These are phyloP conservation scores for Blennius ocellaris DNA, from an alignment of 2,113 vertebrate species.

Conservation along the genomic window DNA sequence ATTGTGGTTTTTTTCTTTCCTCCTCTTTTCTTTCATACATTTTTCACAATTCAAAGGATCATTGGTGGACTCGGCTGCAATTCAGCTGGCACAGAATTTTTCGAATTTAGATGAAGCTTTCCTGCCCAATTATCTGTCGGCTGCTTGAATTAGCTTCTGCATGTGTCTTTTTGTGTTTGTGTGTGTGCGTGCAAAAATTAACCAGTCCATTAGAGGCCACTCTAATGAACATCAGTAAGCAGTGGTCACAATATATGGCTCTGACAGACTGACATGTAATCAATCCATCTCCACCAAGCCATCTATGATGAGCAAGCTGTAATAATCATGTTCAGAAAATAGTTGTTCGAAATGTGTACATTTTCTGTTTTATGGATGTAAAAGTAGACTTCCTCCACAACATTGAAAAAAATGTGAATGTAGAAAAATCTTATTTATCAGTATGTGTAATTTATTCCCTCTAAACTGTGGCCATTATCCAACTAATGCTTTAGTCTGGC, in stretches of 20 bases:
- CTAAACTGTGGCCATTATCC: conserved; percentile 13
- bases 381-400: conserved; percentile 1
- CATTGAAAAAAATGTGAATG: too few relatives aligned
- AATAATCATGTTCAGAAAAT: conserved; percentile 19
- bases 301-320: conserved; percentile 29
- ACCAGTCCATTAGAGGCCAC: conserved; percentile 29
- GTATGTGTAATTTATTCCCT: conserved; percentile 22
- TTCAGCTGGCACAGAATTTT: conserved; percentile 63
- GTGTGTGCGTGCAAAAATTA: conserved; percentile 41
- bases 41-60: conserved; percentile 66
- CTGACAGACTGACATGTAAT: conserved; percentile 34
- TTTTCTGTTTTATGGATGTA: conserved; percentile 23
- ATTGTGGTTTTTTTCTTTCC: conserved; percentile 61
- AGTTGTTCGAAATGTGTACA: conserved; percentile 32
- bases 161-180: conserved; percentile 27
- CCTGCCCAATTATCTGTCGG: conserved; percentile 66
- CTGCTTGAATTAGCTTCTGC: conserved; percentile 15
- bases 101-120: conserved; percentile 69
- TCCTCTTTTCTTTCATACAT: conserved; percentile 64
- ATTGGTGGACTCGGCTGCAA: conserved; percentile 66
- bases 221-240: conserved; percentile 27
- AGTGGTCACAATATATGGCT: conserved; percentile 24
- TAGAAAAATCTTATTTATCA: too few relatives aligned
- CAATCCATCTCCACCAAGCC: conserved; percentile 29
- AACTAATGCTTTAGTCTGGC: conserved; percentile 9